Conservation (phyloP, 2,113 vertebrate genomes). For the Sylvicapra grimmia region DNA sequence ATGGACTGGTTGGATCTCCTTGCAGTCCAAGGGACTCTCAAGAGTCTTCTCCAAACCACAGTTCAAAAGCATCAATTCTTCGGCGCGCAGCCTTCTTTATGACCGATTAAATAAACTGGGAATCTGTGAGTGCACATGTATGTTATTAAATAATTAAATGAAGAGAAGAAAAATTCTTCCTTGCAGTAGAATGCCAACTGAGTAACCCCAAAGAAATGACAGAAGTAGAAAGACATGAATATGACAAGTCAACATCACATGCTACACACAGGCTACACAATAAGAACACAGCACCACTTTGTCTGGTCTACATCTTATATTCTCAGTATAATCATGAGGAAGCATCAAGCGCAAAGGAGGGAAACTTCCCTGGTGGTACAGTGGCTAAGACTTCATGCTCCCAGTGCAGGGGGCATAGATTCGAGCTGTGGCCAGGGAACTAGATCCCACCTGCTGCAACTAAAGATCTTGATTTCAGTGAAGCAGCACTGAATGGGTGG, state of each 20-base stretch:
- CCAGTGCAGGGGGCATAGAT: too few species aligned
- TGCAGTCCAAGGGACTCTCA: too few species aligned
- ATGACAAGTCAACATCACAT: background rate
- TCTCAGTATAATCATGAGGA: background rate
- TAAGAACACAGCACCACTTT: background rate
- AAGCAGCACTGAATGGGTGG: background rate
- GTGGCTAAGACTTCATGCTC: background rate
- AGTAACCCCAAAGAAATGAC: background rate
- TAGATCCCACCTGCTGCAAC: background rate
- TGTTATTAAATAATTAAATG: background rate
- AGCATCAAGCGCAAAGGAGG: background rate
- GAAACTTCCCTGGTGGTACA: background rate
- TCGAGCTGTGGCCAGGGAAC: background rate
- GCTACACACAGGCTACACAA: background rate
- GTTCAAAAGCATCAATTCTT: too few species aligned
- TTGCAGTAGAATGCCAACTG: background rate
- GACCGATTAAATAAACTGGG: background rate
- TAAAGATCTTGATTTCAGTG: background rate
- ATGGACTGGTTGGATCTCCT: too few species aligned
- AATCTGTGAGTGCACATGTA: background rate
- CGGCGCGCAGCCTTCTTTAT: background rate
- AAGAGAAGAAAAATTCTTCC: background rate
- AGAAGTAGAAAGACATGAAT: background rate
- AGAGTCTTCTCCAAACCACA: too few species aligned
- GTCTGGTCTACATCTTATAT: background rate